These are phyloP conservation scores for Orchestia grillus DNA, from an alignment of 1,140 invertebrate genomes.

Conservation along the genomic window DNA sequence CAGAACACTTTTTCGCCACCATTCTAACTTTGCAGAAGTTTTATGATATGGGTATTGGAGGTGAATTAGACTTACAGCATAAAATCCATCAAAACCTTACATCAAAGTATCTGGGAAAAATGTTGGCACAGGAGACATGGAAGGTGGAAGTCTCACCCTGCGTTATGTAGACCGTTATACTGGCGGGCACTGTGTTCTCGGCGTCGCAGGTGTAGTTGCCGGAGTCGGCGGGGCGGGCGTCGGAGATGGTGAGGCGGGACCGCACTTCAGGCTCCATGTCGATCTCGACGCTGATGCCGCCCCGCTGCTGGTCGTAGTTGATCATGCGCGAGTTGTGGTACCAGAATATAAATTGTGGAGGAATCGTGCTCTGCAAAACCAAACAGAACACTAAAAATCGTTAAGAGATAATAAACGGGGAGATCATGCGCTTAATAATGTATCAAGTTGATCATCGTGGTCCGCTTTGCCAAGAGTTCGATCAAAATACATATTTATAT, in stretches of 20 bases:
- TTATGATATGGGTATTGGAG: no score
- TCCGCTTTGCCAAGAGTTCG: no score
- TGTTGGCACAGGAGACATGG: no score
- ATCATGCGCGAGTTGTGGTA: conserved; percentile 92
- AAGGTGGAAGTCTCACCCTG: conserved; percentile 59
- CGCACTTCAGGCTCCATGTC: conserved; percentile 75
- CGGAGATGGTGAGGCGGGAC: conserved; percentile 61
- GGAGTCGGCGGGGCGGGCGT: conserved; percentile 85
- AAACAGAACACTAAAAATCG: background rate
- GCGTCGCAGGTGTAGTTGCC: conserved; percentile 98
- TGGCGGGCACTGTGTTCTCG: conserved; percentile 91
- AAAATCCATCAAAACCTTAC: no score
- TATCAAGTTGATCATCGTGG: no score
- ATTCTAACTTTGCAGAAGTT: no score
- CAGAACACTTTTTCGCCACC: no score
- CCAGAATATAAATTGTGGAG: conserved; percentile 73
- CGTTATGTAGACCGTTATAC: conserved; percentile 86
- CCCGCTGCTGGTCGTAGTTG: conserved; percentile 88
- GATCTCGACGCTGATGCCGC: conserved; percentile 84
- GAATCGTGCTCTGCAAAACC: conserved; percentile 70
- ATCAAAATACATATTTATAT: no score
- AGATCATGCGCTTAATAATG: no score
- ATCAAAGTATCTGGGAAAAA: no score
- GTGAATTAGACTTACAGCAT: no score
- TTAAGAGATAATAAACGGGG: background rate